Percentiles rank a stretch among this genome's conserved stretches.
phyloP scores from a whole-genome alignment of 1,140 invertebrate genomes.

The Thaumatotibia leucotreta region DNA sequence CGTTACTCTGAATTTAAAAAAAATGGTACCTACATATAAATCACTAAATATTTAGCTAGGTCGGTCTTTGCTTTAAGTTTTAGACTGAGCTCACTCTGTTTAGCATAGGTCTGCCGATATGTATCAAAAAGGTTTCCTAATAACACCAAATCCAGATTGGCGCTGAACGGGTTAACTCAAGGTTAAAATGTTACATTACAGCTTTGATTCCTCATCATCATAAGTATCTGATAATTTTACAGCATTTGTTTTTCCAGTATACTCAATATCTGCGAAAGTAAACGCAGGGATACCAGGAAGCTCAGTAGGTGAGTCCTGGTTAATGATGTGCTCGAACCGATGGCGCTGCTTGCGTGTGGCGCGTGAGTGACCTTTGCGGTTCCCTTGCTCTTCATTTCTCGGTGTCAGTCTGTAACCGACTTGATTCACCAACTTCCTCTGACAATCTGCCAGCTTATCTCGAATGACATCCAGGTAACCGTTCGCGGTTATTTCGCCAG shows the following conservation, averaged over 20 bases:
- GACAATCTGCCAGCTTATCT: constrained; percentile 63
- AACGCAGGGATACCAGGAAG: constrained; percentile 38
- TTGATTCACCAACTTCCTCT: constrained; percentile 58
- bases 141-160: no score
- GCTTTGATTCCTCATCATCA: constrained; percentile 51
- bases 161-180: no score
- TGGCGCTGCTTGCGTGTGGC: constrained; percentile 46
- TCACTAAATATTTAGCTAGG: no score
- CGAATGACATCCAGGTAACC: constrained; percentile 73
- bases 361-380: constrained; percentile 31
- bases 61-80: no score
- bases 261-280: constrained; percentile 53
- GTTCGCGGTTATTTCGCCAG: constrained; percentile 66
- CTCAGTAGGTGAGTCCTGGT: constrained; percentile 51
- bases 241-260: constrained; percentile 36
- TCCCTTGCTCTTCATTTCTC: constrained; percentile 39
- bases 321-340: constrained; percentile 50
- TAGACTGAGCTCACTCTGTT: no score
- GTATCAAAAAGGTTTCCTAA: no score
- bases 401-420: constrained; percentile 51
- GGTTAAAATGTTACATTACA: constrained; percentile 28
- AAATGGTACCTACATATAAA: no score
- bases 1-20: no score
- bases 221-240: constrained; percentile 37
- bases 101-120: no score